Percentiles rank a stretch among this genome's conserved stretches.
These are phyloP conservation scores for Nesoenas mayeri DNA, from an alignment of 2,113 vertebrate species.

Conservation along the genomic window DNA sequence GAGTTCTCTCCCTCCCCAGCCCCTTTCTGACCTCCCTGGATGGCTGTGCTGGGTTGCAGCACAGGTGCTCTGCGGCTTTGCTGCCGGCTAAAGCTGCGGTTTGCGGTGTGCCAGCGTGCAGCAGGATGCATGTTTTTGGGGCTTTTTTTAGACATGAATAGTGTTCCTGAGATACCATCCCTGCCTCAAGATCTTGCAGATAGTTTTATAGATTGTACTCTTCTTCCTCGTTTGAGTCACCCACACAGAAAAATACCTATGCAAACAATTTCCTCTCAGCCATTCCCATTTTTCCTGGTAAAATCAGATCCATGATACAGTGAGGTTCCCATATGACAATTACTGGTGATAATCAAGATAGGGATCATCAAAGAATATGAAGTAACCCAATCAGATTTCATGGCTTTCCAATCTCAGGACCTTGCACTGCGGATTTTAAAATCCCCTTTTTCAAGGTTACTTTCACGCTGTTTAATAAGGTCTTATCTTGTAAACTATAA, in stretches of 20 bases:
- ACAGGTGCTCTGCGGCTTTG: neutral
- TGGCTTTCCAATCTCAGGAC: neutral
- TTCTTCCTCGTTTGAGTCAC: conserved; percentile 17
- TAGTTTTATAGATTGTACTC: neutral
- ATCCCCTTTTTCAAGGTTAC: conserved; percentile 42
- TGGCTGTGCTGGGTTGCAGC: neutral
- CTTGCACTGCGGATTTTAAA: neutral
- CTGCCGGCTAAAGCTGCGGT: neutral
- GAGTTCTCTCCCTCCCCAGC: neutral
- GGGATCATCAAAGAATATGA: neutral
- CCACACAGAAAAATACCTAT: neutral
- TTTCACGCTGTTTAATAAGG: neutral
- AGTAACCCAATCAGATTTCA: neutral
- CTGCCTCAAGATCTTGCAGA: neutral
- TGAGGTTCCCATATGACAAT: neutral
- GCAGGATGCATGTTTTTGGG: neutral
- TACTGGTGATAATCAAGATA: neutral
- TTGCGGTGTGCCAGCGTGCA: neutral
- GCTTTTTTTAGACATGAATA: neutral
- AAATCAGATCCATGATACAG: neutral
- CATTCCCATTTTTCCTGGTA: neutral
- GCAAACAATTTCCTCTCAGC: conserved; percentile 3
- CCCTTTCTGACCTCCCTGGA: neutral
- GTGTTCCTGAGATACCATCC: neutral
- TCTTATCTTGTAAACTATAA: conserved; percentile 40